Conservation (phyloP, 2,113 vertebrate species). For the Amazona guildingii region DNA sequence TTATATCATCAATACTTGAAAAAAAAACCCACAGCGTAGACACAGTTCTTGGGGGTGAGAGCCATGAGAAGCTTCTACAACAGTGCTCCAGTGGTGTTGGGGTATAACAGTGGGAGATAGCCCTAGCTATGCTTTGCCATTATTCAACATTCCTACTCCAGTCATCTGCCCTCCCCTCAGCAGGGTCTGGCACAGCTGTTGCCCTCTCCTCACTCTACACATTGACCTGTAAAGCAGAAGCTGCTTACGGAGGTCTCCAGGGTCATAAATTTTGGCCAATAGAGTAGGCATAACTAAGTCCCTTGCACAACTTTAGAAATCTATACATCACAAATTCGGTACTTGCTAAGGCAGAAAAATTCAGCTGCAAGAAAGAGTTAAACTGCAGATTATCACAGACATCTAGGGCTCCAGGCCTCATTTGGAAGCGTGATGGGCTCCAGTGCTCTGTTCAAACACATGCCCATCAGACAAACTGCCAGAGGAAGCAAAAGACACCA, state of each 20-base stretch:
- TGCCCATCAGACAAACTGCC: not conserved
- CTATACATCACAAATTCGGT: not conserved
- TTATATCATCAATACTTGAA: not conserved
- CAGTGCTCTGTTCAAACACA: not conserved
- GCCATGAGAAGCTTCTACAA: not conserved
- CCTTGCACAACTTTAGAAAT: not conserved
- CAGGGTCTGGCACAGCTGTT: not conserved
- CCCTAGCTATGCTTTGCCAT: not conserved
- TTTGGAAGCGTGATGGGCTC: not conserved
- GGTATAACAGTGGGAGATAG: not conserved
- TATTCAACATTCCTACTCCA: not conserved
- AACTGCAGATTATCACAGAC: not conserved
- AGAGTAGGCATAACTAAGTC: not conserved
- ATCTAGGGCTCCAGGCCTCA: not conserved
- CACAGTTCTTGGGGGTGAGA: not conserved
- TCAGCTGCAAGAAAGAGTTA: not conserved
- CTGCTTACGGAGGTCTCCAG: not conserved
- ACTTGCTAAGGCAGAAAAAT: not conserved
- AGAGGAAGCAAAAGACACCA: not conserved
- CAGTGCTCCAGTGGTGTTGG: not conserved
- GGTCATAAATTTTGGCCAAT: not conserved
- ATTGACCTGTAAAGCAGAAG: not conserved
- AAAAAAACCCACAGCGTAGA: not conserved
- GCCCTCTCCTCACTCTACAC: not conserved
- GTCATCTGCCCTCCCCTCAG: not conserved